These are phyloP conservation scores for Drosophila nigritarsus DNA, from an alignment of 2,888 invertebrate species.

Conservation along the genomic window DNA sequence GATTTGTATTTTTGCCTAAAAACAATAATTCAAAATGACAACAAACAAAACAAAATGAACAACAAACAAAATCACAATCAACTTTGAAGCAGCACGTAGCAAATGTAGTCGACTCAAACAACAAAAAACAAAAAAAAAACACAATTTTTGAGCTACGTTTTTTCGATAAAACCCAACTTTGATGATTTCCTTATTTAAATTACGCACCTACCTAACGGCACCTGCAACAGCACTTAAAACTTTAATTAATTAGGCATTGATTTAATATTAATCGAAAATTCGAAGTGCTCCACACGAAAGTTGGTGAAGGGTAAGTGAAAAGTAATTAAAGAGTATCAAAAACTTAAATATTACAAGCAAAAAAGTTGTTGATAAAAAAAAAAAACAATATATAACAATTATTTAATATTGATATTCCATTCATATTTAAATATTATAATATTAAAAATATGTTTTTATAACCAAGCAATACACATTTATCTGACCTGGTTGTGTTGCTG, in stretches of 20 bases:
- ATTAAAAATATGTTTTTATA: not conserved
- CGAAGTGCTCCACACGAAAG: constrained; percentile 22
- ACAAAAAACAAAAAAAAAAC: constrained; percentile 6
- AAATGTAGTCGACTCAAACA: constrained; percentile 9
- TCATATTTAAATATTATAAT: not conserved
- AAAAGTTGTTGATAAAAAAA: not conserved
- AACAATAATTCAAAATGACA: not conserved
- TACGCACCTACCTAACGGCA: constrained; percentile 40
- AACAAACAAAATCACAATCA: constrained; percentile 20
- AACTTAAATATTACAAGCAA: not conserved
- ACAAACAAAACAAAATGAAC: constrained; percentile 5
- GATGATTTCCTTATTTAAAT: constrained; percentile 18
- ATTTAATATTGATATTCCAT: not conserved
- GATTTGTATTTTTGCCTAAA: constrained; percentile 12
- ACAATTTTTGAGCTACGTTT: constrained; percentile 18
- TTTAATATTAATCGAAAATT: constrained; percentile 10
- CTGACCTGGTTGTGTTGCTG: not conserved
- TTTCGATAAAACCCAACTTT: constrained; percentile 8
- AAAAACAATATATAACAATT: not conserved
- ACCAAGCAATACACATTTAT: not conserved
- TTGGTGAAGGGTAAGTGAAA: constrained; percentile 29
- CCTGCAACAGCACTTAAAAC: constrained; percentile 25
- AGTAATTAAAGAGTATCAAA: not conserved
- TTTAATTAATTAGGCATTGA: constrained; percentile 23
- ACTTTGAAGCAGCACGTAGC: constrained; percentile 35